Evolutionary conservation across 1,140 invertebrate species (phyloP).

Genomic region (Amphibalanus amphitrite): DNA sequence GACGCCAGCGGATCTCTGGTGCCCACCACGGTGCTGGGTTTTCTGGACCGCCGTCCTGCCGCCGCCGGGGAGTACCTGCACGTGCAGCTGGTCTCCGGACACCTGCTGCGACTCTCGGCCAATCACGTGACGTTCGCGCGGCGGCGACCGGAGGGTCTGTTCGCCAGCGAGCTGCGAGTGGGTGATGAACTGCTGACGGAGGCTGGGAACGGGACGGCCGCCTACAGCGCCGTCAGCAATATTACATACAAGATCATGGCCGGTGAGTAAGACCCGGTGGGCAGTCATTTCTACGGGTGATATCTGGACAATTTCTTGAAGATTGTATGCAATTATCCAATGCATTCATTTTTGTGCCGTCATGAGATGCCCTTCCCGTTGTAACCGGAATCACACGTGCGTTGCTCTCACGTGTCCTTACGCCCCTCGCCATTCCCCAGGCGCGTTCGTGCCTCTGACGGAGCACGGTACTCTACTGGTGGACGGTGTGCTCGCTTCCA

Average conservation of each 20-base stretch:
- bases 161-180: neutral
- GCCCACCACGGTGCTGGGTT: slow-evolving; percentile 19
- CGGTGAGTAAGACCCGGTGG: neutral
- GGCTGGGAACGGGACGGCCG: neutral
- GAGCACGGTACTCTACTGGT: slow-evolving; percentile 26
- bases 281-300: too few relatives aligned
- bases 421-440: slow-evolving; percentile 10
- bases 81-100: slow-evolving; percentile 15
- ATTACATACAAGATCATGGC: neutral
- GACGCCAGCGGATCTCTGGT: slow-evolving; percentile 15
- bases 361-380: too few relatives aligned
- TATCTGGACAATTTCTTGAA: too few relatives aligned
- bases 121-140: slow-evolving; percentile 13
- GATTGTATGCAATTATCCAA: too few relatives aligned
- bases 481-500: slow-evolving; percentile 25
- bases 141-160: neutral
- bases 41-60: slow-evolving; percentile 15
- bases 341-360: too few relatives aligned
- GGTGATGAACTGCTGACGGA: neutral
- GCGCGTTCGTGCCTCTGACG: slow-evolving; percentile 28
- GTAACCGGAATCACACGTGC: too few relatives aligned
- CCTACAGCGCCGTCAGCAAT: neutral
- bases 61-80: slow-evolving; percentile 19
- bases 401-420: neutral
- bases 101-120: slow-evolving; percentile 14